phyloP scores from a whole-genome alignment of 1,140 invertebrate species.

The Zophobas morio region DNA sequence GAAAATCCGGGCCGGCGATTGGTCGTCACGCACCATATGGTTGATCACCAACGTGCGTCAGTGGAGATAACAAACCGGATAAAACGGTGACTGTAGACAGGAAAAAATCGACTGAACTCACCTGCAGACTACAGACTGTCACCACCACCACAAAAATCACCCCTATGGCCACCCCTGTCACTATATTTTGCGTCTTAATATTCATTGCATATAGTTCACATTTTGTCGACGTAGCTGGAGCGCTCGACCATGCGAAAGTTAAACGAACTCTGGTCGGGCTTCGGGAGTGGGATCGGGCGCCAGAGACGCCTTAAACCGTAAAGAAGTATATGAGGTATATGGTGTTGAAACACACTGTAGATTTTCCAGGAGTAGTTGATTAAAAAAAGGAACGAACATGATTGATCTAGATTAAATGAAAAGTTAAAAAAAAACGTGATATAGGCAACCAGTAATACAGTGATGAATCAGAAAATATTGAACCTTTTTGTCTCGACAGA shows the following conservation, averaged over 20 bases:
- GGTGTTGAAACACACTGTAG: too few species aligned
- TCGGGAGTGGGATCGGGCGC: too few species aligned
- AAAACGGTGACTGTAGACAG: not conserved
- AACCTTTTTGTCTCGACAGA: too few species aligned
- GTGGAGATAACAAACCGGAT: not conserved
- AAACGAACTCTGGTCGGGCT: not conserved
- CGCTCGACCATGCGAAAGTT: conserved; percentile 23
- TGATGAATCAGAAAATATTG: too few species aligned
- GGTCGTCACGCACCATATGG: conserved; percentile 10
- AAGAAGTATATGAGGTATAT: too few species aligned
- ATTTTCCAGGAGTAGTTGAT: too few species aligned
- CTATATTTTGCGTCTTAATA: conserved; percentile 51
- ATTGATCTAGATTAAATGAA: too few species aligned
- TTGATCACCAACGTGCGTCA: conserved; percentile 3
- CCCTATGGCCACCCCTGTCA: conserved; percentile 49
- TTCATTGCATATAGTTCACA: conserved; percentile 43
- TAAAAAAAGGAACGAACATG: too few species aligned
- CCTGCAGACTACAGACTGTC: conserved; percentile 34
- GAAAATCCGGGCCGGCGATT: not conserved
- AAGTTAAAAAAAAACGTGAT: too few species aligned
- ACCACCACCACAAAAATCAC: conserved; percentile 55
- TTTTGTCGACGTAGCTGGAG: not conserved
- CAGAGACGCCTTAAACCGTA: too few species aligned
- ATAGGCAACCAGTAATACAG: too few species aligned
- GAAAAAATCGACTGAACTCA: not conserved